Evolutionary conservation across 2,113 vertebrate species (phyloP), one percentile per base, ranked within the genome.

Genomic region (Hemibagrus wyckioides): DNA sequence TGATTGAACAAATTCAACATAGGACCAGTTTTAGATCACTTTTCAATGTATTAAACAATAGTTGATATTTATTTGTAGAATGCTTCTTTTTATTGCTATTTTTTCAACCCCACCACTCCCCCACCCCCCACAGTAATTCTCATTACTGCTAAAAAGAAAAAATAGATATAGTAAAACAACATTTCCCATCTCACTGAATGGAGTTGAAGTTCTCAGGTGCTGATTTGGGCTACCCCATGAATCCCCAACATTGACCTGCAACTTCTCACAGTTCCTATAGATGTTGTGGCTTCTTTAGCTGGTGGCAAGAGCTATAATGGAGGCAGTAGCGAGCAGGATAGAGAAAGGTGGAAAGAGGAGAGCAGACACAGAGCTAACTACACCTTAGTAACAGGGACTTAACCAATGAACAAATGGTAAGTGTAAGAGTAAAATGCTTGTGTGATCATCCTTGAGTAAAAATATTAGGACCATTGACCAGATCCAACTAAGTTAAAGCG

Each of bases 341-440:
- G 11, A 65, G 91, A 91, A 91, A 56, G 54, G 1, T 15, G 17
- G 17, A 56, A 15, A 19, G 15, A 54, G 6, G 57, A 59, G 57
- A 59, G 54, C 1, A 21, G 54, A 56, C 52, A 54, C 4, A 19
- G 54, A 56, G 17, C 17, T 25, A 54, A 54, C 52, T 54, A 59
- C 2, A 25, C 1, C 57, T 25, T 59, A 25, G 23, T 25, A 23
- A 59, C 21, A 59, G 21, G 7, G 7, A 59, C 23, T 59, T 23
- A 23, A 21, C 21, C 8, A 21, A 57, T 21, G 56, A 21, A 57
- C 5, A 23, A 23, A 57, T 57, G 56, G 19, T 59, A 25, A 23
- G 21, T 59, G 21, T 59, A 59, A 59, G 57, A 59, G 57, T 59
- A 59, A 59, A 59, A 59, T 25, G 57, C 57, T 59, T 23, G 54